Conservation (phyloP, 2,888 invertebrate genomes). For the Rhagonycha lutea region DNA sequence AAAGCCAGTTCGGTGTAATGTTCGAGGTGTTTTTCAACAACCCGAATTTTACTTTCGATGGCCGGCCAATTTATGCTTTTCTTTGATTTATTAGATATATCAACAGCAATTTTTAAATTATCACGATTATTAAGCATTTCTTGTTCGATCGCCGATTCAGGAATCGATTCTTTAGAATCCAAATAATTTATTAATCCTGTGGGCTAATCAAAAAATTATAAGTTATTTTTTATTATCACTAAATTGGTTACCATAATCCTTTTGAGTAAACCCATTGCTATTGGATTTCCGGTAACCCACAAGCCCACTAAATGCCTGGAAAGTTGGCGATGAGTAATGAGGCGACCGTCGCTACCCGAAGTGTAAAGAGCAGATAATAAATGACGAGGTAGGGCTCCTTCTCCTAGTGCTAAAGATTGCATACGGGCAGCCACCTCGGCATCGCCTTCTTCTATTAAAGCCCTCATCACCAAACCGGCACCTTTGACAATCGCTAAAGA, state of each 20-base stretch:
- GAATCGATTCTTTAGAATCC: conserved; percentile 85
- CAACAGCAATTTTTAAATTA: conserved; percentile 92
- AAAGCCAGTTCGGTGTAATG: conserved; percentile 68
- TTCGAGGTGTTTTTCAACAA: conserved; percentile 83
- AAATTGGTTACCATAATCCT: conserved; percentile 77
- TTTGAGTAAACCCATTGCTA: conserved; percentile 83
- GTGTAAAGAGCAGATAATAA: conserved; percentile 88
- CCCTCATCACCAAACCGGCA: conserved; percentile 95
- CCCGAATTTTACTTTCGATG: conserved; percentile 72
- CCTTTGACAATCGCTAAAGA: conserved; percentile 98
- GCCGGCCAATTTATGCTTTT: conserved; percentile 74
- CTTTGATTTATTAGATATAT: conserved; percentile 67
- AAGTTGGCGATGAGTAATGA: conserved; percentile 87
- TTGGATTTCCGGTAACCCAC: conserved; percentile 94
- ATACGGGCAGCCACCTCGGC: conserved; percentile 86
- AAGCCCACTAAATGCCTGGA: conserved; percentile 92
- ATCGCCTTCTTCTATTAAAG: conserved; percentile 96
- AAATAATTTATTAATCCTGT: conserved; percentile 87
- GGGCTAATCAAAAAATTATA: conserved; percentile 64
- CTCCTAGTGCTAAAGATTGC: conserved; percentile 94
- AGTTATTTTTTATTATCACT: not conserved
- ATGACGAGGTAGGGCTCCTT: conserved; percentile 94
- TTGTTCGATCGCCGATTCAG: conserved; percentile 71
- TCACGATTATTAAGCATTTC: conserved; percentile 81
- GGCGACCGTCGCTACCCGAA: conserved; percentile 75